Evolutionary conservation across 2,113 vertebrate genomes (phyloP).

Genomic region (Platycercus adscitus): DNA sequence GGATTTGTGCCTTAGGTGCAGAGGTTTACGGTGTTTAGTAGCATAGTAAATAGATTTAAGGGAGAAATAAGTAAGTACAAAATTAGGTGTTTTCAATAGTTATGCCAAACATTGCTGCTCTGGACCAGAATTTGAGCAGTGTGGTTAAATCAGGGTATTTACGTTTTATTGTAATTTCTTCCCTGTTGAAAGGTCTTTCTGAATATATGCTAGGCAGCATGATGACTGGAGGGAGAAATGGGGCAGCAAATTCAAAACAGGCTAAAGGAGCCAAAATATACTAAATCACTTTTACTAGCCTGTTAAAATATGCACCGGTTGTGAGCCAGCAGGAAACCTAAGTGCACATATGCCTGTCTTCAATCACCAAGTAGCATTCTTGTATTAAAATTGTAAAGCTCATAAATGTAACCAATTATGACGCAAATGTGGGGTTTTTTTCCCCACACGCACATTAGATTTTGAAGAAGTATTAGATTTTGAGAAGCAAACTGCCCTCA

Average conservation of each 20-base stretch:
- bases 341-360: background rate
- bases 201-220: background rate
- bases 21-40: background rate
- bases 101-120: background rate
- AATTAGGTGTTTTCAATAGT: background rate
- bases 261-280: background rate
- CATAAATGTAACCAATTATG: background rate
- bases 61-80: background rate
- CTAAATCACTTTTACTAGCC: background rate
- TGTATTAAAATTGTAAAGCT: background rate
- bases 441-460: background rate
- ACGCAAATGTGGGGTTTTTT: fast-evolving
- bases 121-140: background rate
- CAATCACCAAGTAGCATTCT: background rate
- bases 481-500: background rate
- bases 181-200: background rate
- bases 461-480: background rate
- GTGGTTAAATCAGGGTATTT: background rate
- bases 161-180: background rate
- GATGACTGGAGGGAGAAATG: background rate
- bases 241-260: background rate
- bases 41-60: background rate
- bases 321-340: background rate
- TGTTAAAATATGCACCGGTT: background rate
- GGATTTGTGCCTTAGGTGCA: background rate